A percentile compares a stretch with the other conserved stretches of the same genome.
Conservation (phyloP, 2,113 vertebrate genomes). For the Sander vitreus region DNA sequence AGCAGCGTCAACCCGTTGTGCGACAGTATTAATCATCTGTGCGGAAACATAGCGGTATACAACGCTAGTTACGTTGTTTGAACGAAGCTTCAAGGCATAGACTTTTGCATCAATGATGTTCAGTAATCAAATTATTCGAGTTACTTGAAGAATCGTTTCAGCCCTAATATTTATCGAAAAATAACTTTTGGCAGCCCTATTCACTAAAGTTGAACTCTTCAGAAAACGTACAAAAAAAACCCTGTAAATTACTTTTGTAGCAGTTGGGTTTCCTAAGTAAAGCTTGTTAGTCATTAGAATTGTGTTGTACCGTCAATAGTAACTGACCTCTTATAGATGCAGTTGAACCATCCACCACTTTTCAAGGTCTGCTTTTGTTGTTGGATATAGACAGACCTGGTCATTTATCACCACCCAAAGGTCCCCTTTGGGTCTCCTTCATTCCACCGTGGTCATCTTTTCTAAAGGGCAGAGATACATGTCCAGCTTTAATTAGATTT, state of each 20-base stretch:
- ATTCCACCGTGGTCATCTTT: conserved; percentile 20
- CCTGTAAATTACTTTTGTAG: conserved; percentile 1
- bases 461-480: conserved; percentile 16
- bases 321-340: conserved; percentile 4
- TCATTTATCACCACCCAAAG: conserved; percentile 25
- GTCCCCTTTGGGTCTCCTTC: conserved; percentile 16
- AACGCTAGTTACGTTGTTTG: no score
- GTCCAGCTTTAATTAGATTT: conserved; percentile 52
- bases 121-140: no score
- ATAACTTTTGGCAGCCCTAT: conserved; percentile 1
- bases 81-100: no score
- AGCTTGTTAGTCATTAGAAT: background rate
- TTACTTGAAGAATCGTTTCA: no score
- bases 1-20: no score
- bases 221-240: background rate
- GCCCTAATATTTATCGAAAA: background rate
- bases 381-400: conserved; percentile 20
- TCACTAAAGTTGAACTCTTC: background rate
- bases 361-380: conserved; percentile 26
- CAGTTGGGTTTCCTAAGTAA: conserved; percentile 7
- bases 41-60: no score
- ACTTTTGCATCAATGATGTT: no score
- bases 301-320: background rate
- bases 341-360: background rate
- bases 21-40: no score